These are phyloP conservation scores for Cromileptes altivelis DNA, from an alignment of 2,113 vertebrate genomes.

Conservation along the genomic window DNA sequence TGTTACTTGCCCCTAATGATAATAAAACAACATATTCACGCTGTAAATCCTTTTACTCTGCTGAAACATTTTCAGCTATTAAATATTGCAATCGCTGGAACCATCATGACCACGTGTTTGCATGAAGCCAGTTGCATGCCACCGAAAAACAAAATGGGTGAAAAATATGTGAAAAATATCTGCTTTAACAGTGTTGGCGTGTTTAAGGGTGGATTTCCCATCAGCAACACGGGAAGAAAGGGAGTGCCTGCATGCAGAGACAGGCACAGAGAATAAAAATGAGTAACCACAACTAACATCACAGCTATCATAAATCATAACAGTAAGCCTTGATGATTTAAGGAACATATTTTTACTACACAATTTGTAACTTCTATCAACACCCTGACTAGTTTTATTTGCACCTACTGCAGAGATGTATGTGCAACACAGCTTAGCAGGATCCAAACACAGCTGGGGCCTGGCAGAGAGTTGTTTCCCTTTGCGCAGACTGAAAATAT, in stretches of 20 bases:
- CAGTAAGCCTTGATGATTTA: constrained; percentile 2
- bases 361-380: constrained; percentile 9
- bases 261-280: constrained; percentile 18
- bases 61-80: neutral
- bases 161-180: neutral
- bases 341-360: neutral
- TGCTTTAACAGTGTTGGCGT: neutral
- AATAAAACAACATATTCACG: no score
- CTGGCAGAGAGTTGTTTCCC: neutral
- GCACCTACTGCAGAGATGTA: neutral
- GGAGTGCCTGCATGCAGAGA: neutral
- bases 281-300: neutral
- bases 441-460: neutral
- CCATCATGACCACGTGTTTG: neutral
- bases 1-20: neutral
- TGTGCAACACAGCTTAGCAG: neutral
- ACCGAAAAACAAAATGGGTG: neutral
- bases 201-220: neutral
- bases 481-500: neutral
- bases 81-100: neutral
- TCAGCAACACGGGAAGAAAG: neutral
- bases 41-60: neutral
- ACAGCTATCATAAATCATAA: constrained; percentile 11
- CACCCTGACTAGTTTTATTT: constrained; percentile 8
- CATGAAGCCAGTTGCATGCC: neutral